Evolutionary conservation across 2,888 invertebrate species (phyloP).

Genomic region (Lapara coniferarum): DNA sequence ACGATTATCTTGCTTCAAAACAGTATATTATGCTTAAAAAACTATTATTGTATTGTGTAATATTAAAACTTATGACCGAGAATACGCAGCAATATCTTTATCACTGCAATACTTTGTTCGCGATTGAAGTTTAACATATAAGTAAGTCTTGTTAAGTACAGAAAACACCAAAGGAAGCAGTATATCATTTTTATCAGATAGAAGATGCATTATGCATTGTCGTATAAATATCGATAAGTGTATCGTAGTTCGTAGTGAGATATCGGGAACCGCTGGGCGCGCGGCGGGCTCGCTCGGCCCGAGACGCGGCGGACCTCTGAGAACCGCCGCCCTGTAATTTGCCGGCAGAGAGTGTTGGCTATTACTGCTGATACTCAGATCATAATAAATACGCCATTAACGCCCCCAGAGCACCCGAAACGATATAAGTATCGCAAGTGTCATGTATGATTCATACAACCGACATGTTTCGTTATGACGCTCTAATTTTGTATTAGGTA

Average conservation of each 20-base stretch:
- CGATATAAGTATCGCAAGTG: slow-evolving; percentile 25
- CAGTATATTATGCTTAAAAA: neutral
- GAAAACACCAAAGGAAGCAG: slow-evolving; percentile 53
- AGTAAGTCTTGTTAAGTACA: neutral
- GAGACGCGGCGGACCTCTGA: slow-evolving; percentile 56
- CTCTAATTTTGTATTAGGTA: neutral
- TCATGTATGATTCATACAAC: slow-evolving; percentile 17
- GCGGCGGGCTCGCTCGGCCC: slow-evolving; percentile 57
- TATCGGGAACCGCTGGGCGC: slow-evolving; percentile 69
- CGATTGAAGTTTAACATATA: neutral
- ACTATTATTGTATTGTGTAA: neutral
- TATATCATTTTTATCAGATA: slow-evolving; percentile 65
- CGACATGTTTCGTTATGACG: slow-evolving; percentile 6
- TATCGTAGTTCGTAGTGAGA: slow-evolving; percentile 45
- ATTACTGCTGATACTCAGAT: slow-evolving; percentile 83
- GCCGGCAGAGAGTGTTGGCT: slow-evolving; percentile 82
- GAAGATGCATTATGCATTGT: slow-evolving; percentile 57
- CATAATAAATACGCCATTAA: slow-evolving; percentile 84
- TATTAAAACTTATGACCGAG: neutral
- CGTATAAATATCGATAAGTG: slow-evolving; percentile 65
- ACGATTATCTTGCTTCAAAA: neutral
- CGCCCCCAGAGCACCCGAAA: slow-evolving; percentile 80
- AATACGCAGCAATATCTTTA: neutral
- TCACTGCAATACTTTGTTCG: neutral
- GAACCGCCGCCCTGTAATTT: slow-evolving; percentile 83